Conservation (phyloP, 2,888 invertebrate species). For the Thera obeliscata region DNA sequence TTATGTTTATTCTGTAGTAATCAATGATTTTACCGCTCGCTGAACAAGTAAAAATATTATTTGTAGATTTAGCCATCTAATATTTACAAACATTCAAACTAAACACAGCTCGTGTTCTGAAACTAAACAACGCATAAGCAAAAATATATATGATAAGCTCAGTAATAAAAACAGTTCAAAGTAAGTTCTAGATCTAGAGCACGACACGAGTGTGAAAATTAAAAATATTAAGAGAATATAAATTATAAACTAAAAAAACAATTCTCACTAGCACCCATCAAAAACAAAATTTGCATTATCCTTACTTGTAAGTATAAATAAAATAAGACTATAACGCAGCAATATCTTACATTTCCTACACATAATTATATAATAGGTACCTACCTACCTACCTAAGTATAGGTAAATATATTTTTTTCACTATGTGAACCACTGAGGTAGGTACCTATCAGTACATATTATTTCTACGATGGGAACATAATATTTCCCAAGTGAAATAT, state of each 20-base stretch:
- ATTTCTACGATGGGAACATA: too few species aligned
- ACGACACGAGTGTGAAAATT: not conserved
- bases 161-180: not conserved
- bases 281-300: conserved; percentile 11
- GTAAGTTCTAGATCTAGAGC: not conserved
- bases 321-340: conserved; percentile 3
- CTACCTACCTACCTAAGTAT: too few species aligned
- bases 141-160: not conserved
- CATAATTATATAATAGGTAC: too few species aligned
- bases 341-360: conserved; percentile 5
- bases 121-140: not conserved
- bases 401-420: too few species aligned
- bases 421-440: too few species aligned
- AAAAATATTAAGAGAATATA: conserved; percentile 13
- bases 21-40: too few species aligned
- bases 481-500: too few species aligned
- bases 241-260: conserved; percentile 20
- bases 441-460: too few species aligned
- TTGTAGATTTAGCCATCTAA: too few species aligned
- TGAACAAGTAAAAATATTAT: too few species aligned
- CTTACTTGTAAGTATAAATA: conserved; percentile 18
- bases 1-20: too few species aligned
- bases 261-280: conserved; percentile 21
- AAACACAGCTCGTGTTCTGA: not conserved
- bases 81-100: too few species aligned